Evolutionary conservation across 2,888 invertebrate species (phyloP).

Genomic region (Conchocele bisecta): DNA sequence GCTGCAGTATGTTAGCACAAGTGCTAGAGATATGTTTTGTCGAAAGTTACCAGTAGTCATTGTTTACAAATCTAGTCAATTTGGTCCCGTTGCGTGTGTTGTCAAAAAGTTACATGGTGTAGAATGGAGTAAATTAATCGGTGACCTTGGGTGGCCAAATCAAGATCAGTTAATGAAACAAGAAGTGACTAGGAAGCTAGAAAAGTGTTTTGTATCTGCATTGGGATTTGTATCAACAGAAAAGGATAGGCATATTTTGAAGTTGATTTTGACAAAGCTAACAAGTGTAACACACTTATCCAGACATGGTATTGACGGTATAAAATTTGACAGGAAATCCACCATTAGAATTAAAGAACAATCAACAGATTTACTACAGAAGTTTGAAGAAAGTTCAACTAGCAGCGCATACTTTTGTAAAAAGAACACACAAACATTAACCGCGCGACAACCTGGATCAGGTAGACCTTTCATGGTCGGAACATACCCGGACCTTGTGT

Average conservation of each 20-base stretch:
- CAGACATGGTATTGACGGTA: background rate
- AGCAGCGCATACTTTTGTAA: background rate
- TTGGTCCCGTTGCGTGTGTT: too few relatives aligned
- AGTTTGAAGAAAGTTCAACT: background rate
- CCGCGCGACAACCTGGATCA: background rate
- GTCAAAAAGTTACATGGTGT: too few relatives aligned
- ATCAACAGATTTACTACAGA: background rate
- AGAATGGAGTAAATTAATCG: too few relatives aligned
- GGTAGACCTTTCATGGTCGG: background rate
- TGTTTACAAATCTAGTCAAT: too few relatives aligned
- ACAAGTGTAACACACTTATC: background rate
- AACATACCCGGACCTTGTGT: background rate
- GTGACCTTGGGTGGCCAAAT: too few relatives aligned
- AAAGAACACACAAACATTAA: background rate
- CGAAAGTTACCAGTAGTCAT: too few relatives aligned
- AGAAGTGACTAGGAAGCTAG: too few relatives aligned
- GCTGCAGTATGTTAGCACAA: too few relatives aligned
- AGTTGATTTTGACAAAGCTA: background rate
- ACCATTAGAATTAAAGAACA: background rate
- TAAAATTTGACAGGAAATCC: background rate
- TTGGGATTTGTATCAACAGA: too few relatives aligned
- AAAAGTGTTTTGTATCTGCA: background rate
- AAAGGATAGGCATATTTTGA: background rate
- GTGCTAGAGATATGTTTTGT: too few relatives aligned
- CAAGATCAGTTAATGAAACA: too few relatives aligned